Base-by-base conservation (phyloP, 2,888 invertebrate genomes). In the Nomada ferruginata region DNA sequence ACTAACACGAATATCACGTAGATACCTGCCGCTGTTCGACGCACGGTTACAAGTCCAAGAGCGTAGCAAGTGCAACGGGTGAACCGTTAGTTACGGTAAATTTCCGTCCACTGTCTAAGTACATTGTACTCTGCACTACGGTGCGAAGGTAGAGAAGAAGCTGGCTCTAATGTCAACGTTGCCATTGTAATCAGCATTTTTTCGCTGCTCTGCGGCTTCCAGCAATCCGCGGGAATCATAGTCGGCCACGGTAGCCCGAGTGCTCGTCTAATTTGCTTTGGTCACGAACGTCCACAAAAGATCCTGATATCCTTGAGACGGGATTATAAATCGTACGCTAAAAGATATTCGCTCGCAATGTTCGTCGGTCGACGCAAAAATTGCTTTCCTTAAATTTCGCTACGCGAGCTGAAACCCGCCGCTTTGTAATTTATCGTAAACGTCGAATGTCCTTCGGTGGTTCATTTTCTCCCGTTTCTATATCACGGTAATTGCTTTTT, bases 31-130 rank as follows among this genome's bases (percentile, higher is more conserved):
- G 63, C 18, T 36, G 52, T 18, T 60, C 20, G 9, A 42, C 1
- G 53, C 18, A 50, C 18, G 23, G 69, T 53, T 57, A 55, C 69
- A 52, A 60, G 65, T 70, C 66, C 65, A 66, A 61, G 20, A 60
- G 44, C 66, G 60, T 55, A 11, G 53, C 29, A 23, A 64, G 55
- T 52, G 61, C 20, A 63, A n/a, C 72, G 29, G 65, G n/a, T 57
- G 65, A 63, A 81, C 83, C 78, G 78, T 83, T 83, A 78, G 75
- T 83, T 82, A 52, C 83, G 83, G 78, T 78, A 61, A 83, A 78
- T 78, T 69, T 82, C 83, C 65, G 82, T 52, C 50, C 13, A 26
- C 47, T 20, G 61, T 63, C 69, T 47, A 44, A 63, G 55, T 47
- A 53, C 72, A 36, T 55, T 55, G 70, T 42, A 26, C 52, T 53